Evolutionary conservation across 2,113 vertebrate species (phyloP).

Genomic region (Barbus barbus): DNA sequence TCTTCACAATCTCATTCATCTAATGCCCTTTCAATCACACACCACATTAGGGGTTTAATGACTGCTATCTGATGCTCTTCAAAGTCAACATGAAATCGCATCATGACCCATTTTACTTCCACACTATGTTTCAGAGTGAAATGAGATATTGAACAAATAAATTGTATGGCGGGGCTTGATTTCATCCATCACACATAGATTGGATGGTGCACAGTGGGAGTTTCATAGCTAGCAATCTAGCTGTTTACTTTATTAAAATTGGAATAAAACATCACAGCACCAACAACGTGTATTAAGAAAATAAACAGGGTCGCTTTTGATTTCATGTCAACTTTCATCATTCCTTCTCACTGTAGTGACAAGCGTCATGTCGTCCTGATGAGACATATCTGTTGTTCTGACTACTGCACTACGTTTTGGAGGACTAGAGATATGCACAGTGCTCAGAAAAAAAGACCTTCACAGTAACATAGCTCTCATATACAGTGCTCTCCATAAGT

Average conservation of each 20-base stretch:
- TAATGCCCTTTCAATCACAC: conserved; percentile 35
- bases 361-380: not conserved
- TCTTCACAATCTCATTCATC: not conserved
- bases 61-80: not conserved
- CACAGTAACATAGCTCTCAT: not conserved
- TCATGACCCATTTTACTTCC: not conserved
- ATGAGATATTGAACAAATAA: not conserved
- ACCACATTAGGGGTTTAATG: not conserved
- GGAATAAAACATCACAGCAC: not conserved
- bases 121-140: not conserved
- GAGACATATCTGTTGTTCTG: not conserved
- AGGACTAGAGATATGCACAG: not conserved
- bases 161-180: not conserved
- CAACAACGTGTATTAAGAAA: not conserved
- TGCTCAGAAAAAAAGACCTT: not conserved
- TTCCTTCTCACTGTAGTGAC: not conserved
- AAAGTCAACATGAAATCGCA: not conserved
- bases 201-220: not conserved
- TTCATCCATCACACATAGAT: not conserved
- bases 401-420: not conserved
- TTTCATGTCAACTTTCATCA: not conserved
- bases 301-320: not conserved
- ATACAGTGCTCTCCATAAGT: too few species aligned
- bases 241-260: not conserved
- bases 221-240: too few species aligned